Conservation (phyloP, 2,888 invertebrate species). For the Thereva nobilitata region DNA sequence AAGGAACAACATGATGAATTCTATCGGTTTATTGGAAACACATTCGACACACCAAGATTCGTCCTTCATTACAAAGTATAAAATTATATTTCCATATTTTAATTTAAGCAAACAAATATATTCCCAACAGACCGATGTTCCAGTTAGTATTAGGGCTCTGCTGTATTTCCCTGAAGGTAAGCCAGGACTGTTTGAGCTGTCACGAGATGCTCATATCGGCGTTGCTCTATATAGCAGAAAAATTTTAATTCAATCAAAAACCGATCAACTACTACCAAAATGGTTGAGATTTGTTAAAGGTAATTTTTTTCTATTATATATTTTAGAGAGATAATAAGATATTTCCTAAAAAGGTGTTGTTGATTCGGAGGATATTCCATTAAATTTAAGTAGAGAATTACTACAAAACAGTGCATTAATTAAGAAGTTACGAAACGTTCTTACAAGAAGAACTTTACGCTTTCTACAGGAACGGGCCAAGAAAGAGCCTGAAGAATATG, state of each 20-base stretch:
- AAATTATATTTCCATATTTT: background rate
- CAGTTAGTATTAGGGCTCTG: constrained; percentile 86
- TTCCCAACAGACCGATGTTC: constrained; percentile 62
- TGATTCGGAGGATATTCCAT: constrained; percentile 97
- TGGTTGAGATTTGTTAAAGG: constrained; percentile 95
- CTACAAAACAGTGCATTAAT: constrained; percentile 93
- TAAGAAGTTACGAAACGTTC: constrained; percentile 79
- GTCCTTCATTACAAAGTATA: constrained; percentile 80
- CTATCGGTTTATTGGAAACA: constrained; percentile 84
- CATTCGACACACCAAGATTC: constrained; percentile 87
- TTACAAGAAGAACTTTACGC: constrained; percentile 81
- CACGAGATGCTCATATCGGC: constrained; percentile 80
- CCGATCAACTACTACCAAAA: constrained; percentile 88
- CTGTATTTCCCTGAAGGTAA: constrained; percentile 94
- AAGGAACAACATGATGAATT: constrained; percentile 89
- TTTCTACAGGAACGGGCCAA: constrained; percentile 83
- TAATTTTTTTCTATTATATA: constrained; percentile 4
- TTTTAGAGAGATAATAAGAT: constrained; percentile 46
- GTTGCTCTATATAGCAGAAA: constrained; percentile 91
- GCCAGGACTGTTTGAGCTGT: constrained; percentile 88
- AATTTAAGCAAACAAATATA: background rate
- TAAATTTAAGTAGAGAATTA: constrained; percentile 94
- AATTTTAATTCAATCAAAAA: constrained; percentile 88
- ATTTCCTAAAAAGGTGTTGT: constrained; percentile 70
- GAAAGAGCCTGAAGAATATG: constrained; percentile 81